Base-by-base conservation (phyloP, 2,113 vertebrate species). In the Thunnus thynnus region DNA sequence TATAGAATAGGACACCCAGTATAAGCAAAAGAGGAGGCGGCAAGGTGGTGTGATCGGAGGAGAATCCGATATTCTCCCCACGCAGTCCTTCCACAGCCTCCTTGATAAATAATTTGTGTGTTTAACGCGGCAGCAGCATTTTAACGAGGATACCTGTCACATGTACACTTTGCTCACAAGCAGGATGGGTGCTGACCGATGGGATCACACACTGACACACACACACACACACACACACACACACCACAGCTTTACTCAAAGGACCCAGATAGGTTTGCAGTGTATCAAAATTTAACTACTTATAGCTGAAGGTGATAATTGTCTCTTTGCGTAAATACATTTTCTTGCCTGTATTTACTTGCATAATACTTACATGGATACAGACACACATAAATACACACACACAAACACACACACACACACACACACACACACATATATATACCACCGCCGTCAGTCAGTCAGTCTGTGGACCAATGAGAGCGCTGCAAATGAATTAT, bases 51-150 rank as follows among this genome's bases (percentile, higher is more conserved):
- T 46, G 69, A 71, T 72, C 12, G 22, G 74, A 72, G 68, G 80
- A 83, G 73, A 91, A 93, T 91, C 73, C 66, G 89, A 92, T 91
- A 93, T 89, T 91, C 93, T 89, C 83, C 44, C 66, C 86, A 89
- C 84, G 72, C 87, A 84, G 73, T 81, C 84, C 85, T 79, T 87
- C 86, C 72, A 86, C 91, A 77, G 82, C 88, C 76, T 84, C 76
- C 85, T 82, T 77, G 73, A 93, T 94, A 88, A 94, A 94, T 94
- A 88, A 94, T 93, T 94, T 91, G 92, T 90, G 89, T 69, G 84
- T 84, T 91, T 90, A 90, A 90, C 83, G 50, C 80, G 1, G 88
- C 88, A 55, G 84, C 72, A 86, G 92, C 84, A 92, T 94, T 91
- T 93, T 91, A 94, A 92, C 84, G 32, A 92, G 91, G 84, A 84